Conservation (phyloP, 2,888 invertebrate species). For the Protophormia terraenovae region DNA sequence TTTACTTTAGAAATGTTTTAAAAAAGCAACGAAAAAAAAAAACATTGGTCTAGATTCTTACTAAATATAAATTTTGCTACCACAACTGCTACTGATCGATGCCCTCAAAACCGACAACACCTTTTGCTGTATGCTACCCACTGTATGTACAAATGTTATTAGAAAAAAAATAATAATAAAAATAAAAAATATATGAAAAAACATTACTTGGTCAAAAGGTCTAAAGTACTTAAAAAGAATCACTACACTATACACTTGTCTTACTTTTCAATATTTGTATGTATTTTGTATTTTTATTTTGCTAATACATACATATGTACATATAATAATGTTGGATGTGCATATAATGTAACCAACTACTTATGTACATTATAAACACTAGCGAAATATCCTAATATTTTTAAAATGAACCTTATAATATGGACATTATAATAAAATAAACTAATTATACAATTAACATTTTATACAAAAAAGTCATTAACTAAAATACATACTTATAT, state of each 20-base stretch:
- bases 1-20: slow-evolving; percentile 20
- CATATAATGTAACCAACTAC: slow-evolving; percentile 42
- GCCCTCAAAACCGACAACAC: slow-evolving; percentile 60
- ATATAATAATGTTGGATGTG: slow-evolving; percentile 3
- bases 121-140: slow-evolving; percentile 13
- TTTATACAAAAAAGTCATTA: too few species aligned
- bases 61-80: slow-evolving; percentile 30
- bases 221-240: slow-evolving; percentile 67
- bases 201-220: slow-evolving; percentile 66
- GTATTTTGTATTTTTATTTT: slow-evolving; percentile 8
- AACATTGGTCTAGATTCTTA: slow-evolving; percentile 41
- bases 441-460: too few species aligned
- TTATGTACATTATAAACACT: neutral
- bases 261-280: slow-evolving; percentile 41
- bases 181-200: too few species aligned
- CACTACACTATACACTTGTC: slow-evolving; percentile 62
- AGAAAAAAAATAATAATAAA: neutral
- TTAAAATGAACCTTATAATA: too few species aligned
- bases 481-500: too few species aligned
- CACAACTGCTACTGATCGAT: slow-evolving; percentile 60
- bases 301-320: slow-evolving; percentile 20
- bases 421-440: too few species aligned
- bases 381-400: too few species aligned
- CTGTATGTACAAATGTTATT: neutral
- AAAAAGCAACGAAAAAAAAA: slow-evolving; percentile 14